Percentiles rank a stretch among this genome's conserved stretches.
These are phyloP conservation scores for Athrips mouffetella DNA, from an alignment of 2,888 invertebrate genomes.

Conservation along the genomic window DNA sequence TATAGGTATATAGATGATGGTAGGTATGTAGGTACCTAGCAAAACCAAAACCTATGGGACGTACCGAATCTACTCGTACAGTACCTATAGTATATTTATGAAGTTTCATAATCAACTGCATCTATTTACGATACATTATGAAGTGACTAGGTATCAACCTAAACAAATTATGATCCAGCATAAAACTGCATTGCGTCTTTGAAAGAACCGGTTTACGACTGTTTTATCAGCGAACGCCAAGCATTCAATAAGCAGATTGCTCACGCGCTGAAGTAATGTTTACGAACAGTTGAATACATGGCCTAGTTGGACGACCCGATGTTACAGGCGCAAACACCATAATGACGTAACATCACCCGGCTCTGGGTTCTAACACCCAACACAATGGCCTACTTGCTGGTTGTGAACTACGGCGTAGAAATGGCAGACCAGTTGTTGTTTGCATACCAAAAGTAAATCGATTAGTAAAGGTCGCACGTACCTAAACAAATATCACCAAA, in stretches of 20 bases:
- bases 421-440: slow-evolving; percentile 26
- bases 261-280: slow-evolving; percentile 53
- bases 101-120: too few species aligned
- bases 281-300: slow-evolving; percentile 58
- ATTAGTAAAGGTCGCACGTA: slow-evolving; percentile 24
- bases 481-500: slow-evolving; percentile 35
- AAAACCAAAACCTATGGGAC: too few species aligned
- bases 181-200: slow-evolving; percentile 27
- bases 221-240: slow-evolving; percentile 48
- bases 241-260: slow-evolving; percentile 11
- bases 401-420: slow-evolving; percentile 39
- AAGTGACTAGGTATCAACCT: too few species aligned
- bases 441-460: slow-evolving; percentile 26
- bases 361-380: too few species aligned
- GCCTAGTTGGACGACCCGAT: slow-evolving; percentile 62
- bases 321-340: slow-evolving; percentile 45
- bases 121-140: too few species aligned
- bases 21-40: too few species aligned
- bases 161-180: too few species aligned
- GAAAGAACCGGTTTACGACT: slow-evolving; percentile 54
- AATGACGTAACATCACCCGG: slow-evolving; percentile 56
- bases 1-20: too few species aligned
- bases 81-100: too few species aligned
- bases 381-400: slow-evolving; percentile 37
- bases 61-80: too few species aligned